These are phyloP conservation scores for Ia io DNA, from an alignment of 2,113 vertebrate genomes.

Conservation along the genomic window DNA sequence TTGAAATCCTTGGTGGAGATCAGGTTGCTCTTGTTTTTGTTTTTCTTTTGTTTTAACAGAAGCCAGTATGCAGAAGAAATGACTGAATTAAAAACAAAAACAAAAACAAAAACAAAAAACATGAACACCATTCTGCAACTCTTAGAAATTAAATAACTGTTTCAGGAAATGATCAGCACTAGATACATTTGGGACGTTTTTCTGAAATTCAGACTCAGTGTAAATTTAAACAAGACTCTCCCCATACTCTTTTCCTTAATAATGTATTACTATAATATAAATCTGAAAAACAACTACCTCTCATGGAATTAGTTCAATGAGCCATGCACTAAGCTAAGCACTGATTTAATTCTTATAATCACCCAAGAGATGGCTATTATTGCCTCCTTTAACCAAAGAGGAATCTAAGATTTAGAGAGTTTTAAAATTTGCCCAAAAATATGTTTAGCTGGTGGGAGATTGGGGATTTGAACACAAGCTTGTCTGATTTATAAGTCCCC, in stretches of 20 bases:
- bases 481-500: not conserved
- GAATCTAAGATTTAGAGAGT: not conserved
- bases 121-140: not conserved
- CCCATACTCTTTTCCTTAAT: not conserved
- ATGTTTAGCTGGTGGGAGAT: not conserved
- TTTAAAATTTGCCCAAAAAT: not conserved
- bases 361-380: not conserved
- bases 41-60: not conserved
- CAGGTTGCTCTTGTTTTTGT: not conserved
- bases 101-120: too few relatives aligned
- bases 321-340: not conserved
- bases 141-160: slow-evolving; percentile 7
- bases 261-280: not conserved
- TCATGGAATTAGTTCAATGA: slow-evolving; percentile 8
- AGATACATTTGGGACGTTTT: not conserved
- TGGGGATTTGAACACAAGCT: not conserved
- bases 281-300: not conserved
- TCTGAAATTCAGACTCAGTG: not conserved
- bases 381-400: not conserved
- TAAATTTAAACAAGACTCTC: not conserved
- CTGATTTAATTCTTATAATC: not conserved
- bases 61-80: not conserved
- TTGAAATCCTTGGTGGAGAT: not conserved
- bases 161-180: not conserved
- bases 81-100: not conserved